These are phyloP conservation scores for Octodonta nipae DNA, from an alignment of 2,888 invertebrate genomes.

Conservation along the genomic window DNA sequence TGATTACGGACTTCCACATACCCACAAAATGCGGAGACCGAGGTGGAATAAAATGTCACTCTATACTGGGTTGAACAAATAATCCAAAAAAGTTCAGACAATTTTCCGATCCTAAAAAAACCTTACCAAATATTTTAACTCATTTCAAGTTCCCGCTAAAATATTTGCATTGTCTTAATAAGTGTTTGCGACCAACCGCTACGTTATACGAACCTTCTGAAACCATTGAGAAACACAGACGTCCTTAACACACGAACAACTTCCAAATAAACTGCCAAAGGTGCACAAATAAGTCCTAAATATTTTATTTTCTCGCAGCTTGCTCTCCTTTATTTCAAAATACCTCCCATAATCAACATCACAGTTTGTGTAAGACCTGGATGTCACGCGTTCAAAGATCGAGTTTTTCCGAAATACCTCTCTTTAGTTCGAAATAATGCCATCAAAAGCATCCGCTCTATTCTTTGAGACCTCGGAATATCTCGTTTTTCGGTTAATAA, in stretches of 20 bases:
- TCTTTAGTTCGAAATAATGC: slow-evolving; percentile 1
- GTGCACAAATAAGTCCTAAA: background rate
- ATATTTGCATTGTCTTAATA: slow-evolving; percentile 2
- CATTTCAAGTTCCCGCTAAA: slow-evolving; percentile 2
- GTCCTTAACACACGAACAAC: background rate
- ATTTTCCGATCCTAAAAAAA: too few relatives aligned
- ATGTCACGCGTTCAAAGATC: background rate
- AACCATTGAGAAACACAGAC: background rate
- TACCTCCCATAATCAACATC: background rate
- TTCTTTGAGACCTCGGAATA: background rate
- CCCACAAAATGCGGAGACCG: slow-evolving; percentile 3
- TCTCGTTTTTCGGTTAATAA: background rate
- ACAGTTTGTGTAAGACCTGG: background rate
- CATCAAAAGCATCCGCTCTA: too few relatives aligned
- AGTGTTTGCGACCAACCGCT: background rate
- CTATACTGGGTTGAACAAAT: background rate
- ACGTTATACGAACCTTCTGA: slow-evolving; percentile 2
- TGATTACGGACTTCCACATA: slow-evolving; percentile 1
- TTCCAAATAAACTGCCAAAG: background rate
- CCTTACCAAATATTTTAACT: background rate
- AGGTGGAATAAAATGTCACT: slow-evolving; percentile 4
- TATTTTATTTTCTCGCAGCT: background rate
- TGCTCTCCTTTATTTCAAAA: background rate
- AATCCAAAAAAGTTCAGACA: background rate
- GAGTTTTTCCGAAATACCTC: too few relatives aligned